These are phyloP conservation scores for Phoenoteleia sp. DNA, from an alignment of 2,888 invertebrate species.

Conservation along the genomic window DNA sequence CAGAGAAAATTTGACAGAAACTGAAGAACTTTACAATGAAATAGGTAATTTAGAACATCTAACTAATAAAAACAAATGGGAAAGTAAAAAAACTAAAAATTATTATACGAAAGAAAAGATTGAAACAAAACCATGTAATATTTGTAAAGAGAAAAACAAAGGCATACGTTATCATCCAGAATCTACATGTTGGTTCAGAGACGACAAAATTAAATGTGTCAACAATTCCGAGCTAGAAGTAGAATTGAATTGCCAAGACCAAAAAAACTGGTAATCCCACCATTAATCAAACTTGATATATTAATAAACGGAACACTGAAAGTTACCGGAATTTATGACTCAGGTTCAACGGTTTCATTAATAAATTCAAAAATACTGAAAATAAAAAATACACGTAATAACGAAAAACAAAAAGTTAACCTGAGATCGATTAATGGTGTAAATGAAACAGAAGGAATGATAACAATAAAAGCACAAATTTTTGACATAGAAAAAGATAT, in stretches of 20 bases:
- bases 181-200: conserved; percentile 69
- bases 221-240: conserved; percentile 70
- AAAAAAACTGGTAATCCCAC: conserved; percentile 73
- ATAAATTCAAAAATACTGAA: conserved; percentile 70
- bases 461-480: not conserved
- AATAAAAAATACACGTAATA: not conserved
- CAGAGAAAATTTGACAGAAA: conserved; percentile 76
- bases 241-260: conserved; percentile 55
- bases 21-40: conserved; percentile 79
- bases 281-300: conserved; percentile 74
- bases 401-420: not conserved
- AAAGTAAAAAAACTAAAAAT: conserved; percentile 60
- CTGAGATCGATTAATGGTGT: conserved; percentile 1
- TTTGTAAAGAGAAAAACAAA: conserved; percentile 75
- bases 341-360: conserved; percentile 74
- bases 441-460: not conserved
- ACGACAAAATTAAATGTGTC: conserved; percentile 57
- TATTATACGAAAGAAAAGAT: conserved; percentile 65
- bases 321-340: conserved; percentile 68
- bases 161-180: conserved; percentile 70
- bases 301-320: conserved; percentile 60
- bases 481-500: not conserved
- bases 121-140: conserved; percentile 74
- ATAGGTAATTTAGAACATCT: conserved; percentile 79
- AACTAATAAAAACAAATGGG: conserved; percentile 61